Percentiles rank a stretch among this genome's conserved stretches.
phyloP scores from a whole-genome alignment of 2,113 vertebrate species.

The Solea senegalensis region DNA sequence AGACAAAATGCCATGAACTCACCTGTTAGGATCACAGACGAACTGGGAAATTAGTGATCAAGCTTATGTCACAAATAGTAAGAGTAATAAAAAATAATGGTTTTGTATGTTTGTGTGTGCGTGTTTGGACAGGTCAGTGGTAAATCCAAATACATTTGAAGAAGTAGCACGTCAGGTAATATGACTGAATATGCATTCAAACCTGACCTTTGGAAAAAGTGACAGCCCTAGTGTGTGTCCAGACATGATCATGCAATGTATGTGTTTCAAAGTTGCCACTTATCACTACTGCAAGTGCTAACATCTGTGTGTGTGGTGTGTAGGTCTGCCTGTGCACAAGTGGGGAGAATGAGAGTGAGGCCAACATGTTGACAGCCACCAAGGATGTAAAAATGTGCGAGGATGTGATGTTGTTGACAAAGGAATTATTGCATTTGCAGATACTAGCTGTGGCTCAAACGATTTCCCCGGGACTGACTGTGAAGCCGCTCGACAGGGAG shows the following conservation, averaged over 20 bases:
- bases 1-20: no score
- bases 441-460: constrained; percentile 59
- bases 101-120: no score
- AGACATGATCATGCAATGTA: constrained; percentile 2
- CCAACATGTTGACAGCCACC: constrained; percentile 65
- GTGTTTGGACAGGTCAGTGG: no score
- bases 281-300: constrained; percentile 45
- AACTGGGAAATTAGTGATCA: no score
- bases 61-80: no score
- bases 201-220: no score
- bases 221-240: neutral
- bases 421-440: constrained; percentile 64
- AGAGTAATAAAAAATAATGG: no score
- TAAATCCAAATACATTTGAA: no score
- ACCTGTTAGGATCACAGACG: no score
- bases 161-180: no score
- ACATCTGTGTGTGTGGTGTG: constrained; percentile 16
- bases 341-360: constrained; percentile 60
- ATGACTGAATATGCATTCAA: no score
- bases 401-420: constrained; percentile 63
- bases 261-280: constrained; percentile 47
- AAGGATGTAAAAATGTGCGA: constrained; percentile 57
- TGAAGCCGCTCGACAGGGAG: constrained; percentile 52
- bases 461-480: constrained; percentile 49
- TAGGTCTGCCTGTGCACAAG: neutral